phyloP scores from a whole-genome alignment of 2,113 vertebrate species.

The Dryoscopus gambensis region DNA sequence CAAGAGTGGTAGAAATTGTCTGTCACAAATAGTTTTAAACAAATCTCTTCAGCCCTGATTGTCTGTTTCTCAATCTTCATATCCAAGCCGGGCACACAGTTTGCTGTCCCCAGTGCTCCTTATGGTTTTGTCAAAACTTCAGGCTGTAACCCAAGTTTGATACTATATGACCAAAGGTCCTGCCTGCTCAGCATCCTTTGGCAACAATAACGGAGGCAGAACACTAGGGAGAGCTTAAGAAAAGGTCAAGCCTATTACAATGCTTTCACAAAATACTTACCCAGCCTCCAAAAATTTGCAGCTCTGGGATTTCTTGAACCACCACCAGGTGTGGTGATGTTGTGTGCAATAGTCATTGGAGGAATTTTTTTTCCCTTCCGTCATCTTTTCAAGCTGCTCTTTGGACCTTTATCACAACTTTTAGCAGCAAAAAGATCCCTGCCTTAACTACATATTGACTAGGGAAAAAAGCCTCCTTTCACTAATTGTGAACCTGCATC shows the following conservation, averaged over 20 bases:
- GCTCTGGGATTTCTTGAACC: neutral
- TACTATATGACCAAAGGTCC: neutral
- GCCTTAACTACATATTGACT: neutral
- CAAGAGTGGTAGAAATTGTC: neutral
- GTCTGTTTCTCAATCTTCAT: neutral
- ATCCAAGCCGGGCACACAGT: neutral
- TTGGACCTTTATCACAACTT: neutral
- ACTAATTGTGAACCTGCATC: neutral
- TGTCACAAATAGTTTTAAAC: neutral
- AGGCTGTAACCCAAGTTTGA: neutral
- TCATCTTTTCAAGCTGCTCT: neutral
- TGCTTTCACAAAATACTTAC: neutral
- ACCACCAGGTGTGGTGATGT: accelerated
- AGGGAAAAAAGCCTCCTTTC: neutral
- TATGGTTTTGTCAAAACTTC: neutral
- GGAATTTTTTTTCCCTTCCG: neutral
- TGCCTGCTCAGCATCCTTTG: neutral
- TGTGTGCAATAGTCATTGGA: neutral
- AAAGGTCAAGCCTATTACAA: neutral
- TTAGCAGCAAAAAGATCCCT: neutral
- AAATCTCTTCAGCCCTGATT: neutral
- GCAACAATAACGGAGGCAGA: neutral
- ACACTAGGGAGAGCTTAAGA: neutral
- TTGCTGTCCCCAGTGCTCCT: neutral
- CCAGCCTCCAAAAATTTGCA: neutral